Base-by-base conservation (phyloP, 2,113 vertebrate genomes). In the Apodemus sylvaticus region DNA sequence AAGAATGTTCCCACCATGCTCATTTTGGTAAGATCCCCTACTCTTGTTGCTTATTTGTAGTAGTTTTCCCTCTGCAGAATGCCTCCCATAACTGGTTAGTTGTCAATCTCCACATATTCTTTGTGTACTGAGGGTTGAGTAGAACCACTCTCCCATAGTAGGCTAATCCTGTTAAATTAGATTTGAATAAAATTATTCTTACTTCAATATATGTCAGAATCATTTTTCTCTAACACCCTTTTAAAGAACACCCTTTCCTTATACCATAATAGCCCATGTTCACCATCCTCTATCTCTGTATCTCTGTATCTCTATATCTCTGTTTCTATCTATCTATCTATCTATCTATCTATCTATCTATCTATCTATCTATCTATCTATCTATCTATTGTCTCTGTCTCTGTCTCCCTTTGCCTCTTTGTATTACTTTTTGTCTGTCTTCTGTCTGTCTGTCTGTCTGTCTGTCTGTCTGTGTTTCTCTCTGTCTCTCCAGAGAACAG, bases 221-320 rank as follows among this genome's bases (percentile, higher is more conserved):
- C 68, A 48, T 82, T 68, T 86, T 86, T 82, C 7, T 45, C 74
- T 76, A 42, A 76, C 2, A n/a, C 13, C 29, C 5, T 77, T 22
- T 60, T 31, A 24, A 34, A 7, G n/a, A 77, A 1, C 90, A 42
- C 5, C 45, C 36, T 1, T 85, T 91, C 16, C 48, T 45, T 5
- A 9, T 0, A 7, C 39, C 31, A 45, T 26, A 5, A 39, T 45
- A 31, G 7, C 39, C n/a, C 11, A 0, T 4, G 4, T 24, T n/a
- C 45, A 45, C 34, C 45, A 71, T 70, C 22, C 11, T n/a, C 39
- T 66, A 19, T 51, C 45, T 58, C 45, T 48, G 45, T n/a, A 29
- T 58, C 62, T 45, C 19, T 22, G 7, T 55, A 19, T 60, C 51
- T 82, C 31, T 39, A n/a, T 60, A 4, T 58, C 17, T 81, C 9